phyloP scores from a whole-genome alignment of 2,797 vertebrate genomes.

The Cercopithecus petaurista region DNA sequence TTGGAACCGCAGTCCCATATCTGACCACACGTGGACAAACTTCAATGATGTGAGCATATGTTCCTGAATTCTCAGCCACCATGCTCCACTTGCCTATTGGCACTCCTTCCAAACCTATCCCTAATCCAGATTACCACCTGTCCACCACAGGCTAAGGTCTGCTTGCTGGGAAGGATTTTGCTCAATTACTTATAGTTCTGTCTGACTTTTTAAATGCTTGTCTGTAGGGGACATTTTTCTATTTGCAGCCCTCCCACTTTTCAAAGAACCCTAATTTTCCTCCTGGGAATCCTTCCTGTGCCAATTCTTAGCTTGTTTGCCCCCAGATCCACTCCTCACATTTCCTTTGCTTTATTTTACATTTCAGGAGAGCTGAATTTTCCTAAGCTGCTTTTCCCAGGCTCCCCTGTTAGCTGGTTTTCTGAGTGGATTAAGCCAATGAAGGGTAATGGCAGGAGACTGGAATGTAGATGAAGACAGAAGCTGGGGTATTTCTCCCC shows the following conservation, averaged over 20 bases:
- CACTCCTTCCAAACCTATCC: background rate
- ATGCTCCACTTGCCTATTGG: background rate
- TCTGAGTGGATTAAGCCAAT: background rate
- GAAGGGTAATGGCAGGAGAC: background rate
- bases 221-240: background rate
- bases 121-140: background rate
- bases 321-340: background rate
- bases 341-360: background rate
- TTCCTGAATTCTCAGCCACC: background rate
- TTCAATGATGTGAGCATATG: background rate
- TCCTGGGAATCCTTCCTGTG: background rate
- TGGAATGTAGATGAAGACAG: background rate
- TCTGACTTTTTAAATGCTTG: background rate
- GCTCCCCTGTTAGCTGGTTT: background rate
- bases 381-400: background rate
- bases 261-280: background rate
- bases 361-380: background rate
- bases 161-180: background rate
- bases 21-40: background rate
- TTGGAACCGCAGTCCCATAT: background rate
- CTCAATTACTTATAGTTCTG: background rate
- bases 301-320: background rate
- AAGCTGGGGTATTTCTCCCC: background rate
- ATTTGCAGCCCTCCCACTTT: background rate
- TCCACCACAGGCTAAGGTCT: background rate